These are phyloP conservation scores for Tetranychus urticae DNA, from an alignment of 1,140 invertebrate genomes.

Conservation along the genomic window DNA sequence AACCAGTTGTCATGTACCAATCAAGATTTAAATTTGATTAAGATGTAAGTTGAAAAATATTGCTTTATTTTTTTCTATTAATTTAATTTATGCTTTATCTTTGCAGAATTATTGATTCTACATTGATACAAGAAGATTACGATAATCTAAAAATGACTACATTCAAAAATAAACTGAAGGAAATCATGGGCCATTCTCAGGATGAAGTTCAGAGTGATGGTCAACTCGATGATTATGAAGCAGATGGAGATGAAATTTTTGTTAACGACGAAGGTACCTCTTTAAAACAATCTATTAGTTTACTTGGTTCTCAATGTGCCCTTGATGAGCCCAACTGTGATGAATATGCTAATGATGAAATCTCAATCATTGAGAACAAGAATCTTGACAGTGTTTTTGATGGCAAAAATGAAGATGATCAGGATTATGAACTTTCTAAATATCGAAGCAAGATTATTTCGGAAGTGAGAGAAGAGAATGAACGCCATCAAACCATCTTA, in stretches of 20 bases:
- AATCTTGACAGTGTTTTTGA: constrained; percentile 76
- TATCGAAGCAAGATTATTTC: not conserved
- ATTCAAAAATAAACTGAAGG: not conserved
- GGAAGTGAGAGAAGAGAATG: not conserved
- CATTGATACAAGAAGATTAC: not conserved
- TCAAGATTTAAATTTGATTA: not conserved
- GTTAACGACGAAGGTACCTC: not conserved
- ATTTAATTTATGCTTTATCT: constrained; percentile 32
- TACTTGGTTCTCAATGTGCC: too few species aligned
- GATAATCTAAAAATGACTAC: not conserved
- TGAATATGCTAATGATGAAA: not conserved
- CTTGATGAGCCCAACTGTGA: constrained; percentile 16
- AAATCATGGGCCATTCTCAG: not conserved
- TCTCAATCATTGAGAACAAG: constrained; percentile 35
- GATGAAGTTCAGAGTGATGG: not conserved
- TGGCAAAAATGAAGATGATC: constrained; percentile 13
- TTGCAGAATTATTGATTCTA: constrained; percentile 56
- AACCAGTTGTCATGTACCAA: too few species aligned
- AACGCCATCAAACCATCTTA: too few species aligned
- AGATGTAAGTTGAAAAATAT: not conserved
- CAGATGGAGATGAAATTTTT: not conserved
- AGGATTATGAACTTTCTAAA: too few species aligned
- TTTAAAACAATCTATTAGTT: not conserved
- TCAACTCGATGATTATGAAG: not conserved
- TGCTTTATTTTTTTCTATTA: too few species aligned